Evolutionary conservation across 2,113 vertebrate species (phyloP).

Genomic region (Salvelinus alpinus): DNA sequence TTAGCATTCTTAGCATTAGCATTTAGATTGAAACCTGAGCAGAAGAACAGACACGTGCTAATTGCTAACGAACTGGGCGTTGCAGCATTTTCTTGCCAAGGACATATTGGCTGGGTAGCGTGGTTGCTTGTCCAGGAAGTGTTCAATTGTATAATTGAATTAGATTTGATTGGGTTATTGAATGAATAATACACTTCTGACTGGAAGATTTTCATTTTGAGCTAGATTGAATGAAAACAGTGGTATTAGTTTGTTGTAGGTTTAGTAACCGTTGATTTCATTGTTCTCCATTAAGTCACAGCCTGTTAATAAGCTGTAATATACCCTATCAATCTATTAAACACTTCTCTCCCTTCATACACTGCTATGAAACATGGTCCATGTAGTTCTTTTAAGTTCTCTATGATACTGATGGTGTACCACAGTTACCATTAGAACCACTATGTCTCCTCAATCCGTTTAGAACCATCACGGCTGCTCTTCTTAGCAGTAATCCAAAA

Average conservation of each 20-base stretch:
- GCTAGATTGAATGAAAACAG: neutral
- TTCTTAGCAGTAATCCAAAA: neutral
- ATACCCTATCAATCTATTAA: neutral
- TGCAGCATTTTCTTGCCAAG: neutral
- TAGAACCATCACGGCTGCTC: too few relatives aligned
- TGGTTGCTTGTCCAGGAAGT: neutral
- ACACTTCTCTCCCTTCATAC: slow-evolving; percentile 15
- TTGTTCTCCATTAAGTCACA: neutral
- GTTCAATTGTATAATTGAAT: slow-evolving; percentile 1
- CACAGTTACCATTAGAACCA: neutral
- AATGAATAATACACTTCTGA: neutral
- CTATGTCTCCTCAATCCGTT: neutral
- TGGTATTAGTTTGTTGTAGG: neutral
- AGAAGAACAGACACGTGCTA: neutral
- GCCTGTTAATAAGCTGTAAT: neutral
- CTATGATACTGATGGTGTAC: neutral
- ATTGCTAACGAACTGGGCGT: neutral
- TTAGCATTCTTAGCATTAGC: too few relatives aligned
- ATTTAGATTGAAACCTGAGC: neutral
- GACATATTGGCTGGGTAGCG: neutral
- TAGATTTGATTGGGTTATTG: neutral
- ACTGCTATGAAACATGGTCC: slow-evolving; percentile 1
- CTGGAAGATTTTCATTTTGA: neutral
- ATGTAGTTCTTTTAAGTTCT: neutral
- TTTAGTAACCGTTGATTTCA: neutral